A percentile compares a stretch with the other conserved stretches of the same genome.
These are phyloP conservation scores for Pongo abelii DNA, from an alignment of 2,113 vertebrate genomes.

Conservation along the genomic window DNA sequence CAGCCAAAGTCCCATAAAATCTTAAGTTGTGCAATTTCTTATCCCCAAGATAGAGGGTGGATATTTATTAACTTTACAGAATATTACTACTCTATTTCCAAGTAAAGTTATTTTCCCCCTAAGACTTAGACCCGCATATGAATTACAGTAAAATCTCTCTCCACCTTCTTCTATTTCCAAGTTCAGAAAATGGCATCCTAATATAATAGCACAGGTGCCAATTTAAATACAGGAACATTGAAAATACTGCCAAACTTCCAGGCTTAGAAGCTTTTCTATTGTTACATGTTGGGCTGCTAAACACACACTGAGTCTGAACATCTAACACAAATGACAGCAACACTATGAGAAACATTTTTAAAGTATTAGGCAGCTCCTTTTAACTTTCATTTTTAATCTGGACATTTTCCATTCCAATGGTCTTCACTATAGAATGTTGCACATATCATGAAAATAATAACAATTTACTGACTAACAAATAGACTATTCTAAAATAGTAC, in stretches of 20 bases:
- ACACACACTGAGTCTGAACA: background rate
- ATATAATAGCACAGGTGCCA: slow-evolving; percentile 59
- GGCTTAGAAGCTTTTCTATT: slow-evolving; percentile 49
- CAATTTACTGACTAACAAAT: background rate
- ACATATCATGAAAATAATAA: background rate
- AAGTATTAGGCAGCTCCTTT: no score
- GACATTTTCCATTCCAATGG: background rate
- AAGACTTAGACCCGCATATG: slow-evolving; percentile 60
- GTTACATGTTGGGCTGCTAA: slow-evolving; percentile 47
- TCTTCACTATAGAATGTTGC: slow-evolving; percentile 9
- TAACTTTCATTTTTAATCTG: background rate
- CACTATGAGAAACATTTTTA: background rate
- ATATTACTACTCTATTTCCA: slow-evolving; percentile 69
- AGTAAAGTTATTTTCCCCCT: slow-evolving; percentile 71
- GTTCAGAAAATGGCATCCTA: slow-evolving; percentile 61
- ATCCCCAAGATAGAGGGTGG: slow-evolving; percentile 66
- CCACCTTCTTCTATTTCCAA: slow-evolving; percentile 69
- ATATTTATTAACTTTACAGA: slow-evolving; percentile 73
- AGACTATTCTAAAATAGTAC: slow-evolving; percentile 10
- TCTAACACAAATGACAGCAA: background rate
- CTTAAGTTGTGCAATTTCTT: slow-evolving; percentile 63
- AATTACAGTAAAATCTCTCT: slow-evolving; percentile 71
- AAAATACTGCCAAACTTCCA: slow-evolving; percentile 44
- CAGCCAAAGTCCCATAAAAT: slow-evolving; percentile 63
- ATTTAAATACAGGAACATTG: slow-evolving; percentile 60